Conservation (phyloP, 2,113 vertebrate genomes). For the Connochaetes taurinus region DNA sequence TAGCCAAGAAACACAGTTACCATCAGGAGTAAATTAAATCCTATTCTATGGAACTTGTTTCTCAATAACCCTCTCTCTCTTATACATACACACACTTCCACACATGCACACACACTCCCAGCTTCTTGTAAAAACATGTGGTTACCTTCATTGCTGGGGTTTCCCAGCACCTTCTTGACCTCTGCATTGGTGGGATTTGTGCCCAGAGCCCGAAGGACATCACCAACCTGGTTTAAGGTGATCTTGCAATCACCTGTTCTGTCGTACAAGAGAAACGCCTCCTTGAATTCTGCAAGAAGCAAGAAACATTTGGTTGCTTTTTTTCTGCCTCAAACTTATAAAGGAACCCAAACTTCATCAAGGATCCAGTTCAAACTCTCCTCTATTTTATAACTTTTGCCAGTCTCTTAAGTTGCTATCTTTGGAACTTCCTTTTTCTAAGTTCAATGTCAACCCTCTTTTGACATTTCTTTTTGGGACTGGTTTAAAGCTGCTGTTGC, state of each 20-base stretch:
- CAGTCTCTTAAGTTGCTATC: background rate
- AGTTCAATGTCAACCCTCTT: background rate
- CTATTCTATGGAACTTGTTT: background rate
- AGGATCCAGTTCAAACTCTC: background rate
- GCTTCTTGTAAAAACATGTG: background rate
- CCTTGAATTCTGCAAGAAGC: slow-evolving; percentile 94
- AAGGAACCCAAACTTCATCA: background rate
- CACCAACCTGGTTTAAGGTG: slow-evolving; percentile 90
- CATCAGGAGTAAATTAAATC: background rate
- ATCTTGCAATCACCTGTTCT: slow-evolving; percentile 95
- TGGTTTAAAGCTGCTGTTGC: background rate
- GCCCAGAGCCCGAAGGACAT: slow-evolving; percentile 95
- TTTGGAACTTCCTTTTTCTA: background rate
- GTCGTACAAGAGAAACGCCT: slow-evolving; percentile 98
- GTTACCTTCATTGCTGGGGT: slow-evolving; percentile 90
- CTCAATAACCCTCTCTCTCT: background rate
- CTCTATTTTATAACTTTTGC: background rate
- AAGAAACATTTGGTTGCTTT: background rate
- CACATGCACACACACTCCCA: background rate
- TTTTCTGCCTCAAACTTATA: background rate
- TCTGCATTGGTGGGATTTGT: slow-evolving; percentile 97
- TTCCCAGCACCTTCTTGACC: slow-evolving; percentile 88
- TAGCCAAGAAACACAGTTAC: background rate
- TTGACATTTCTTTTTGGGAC: background rate
- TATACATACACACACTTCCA: background rate